Evolutionary conservation across 2,888 invertebrate genomes (phyloP).

Genomic region (Agriopis marginaria): DNA sequence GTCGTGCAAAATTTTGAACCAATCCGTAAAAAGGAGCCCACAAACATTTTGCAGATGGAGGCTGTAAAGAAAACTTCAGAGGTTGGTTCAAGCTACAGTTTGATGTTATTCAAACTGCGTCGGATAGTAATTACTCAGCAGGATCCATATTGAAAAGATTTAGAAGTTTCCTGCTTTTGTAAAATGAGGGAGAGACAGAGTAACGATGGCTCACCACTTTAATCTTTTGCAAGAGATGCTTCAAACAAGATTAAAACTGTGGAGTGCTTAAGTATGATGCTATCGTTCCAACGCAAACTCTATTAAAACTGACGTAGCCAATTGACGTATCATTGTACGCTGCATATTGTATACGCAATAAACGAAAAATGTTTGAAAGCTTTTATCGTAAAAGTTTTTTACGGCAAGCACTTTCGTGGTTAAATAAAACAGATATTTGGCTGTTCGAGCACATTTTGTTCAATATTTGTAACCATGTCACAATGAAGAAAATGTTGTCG

Average conservation of each 20-base stretch:
- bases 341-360: slow-evolving; percentile 39
- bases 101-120: slow-evolving; percentile 10
- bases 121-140: slow-evolving; percentile 11
- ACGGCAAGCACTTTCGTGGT: slow-evolving; percentile 49
- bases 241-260: slow-evolving; percentile 6
- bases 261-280: background rate
- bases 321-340: slow-evolving; percentile 27
- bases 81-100: background rate
- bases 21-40: background rate
- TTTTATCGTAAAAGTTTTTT: slow-evolving; percentile 60
- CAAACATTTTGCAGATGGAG: background rate
- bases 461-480: slow-evolving; percentile 19
- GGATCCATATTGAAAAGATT: slow-evolving; percentile 17
- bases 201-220: slow-evolving; percentile 5
- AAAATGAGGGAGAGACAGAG: slow-evolving; percentile 5
- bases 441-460: slow-evolving; percentile 10
- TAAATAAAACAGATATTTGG: slow-evolving; percentile 40
- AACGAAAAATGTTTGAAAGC: slow-evolving; percentile 55
- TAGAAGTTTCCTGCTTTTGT: slow-evolving; percentile 15
- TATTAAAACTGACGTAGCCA: slow-evolving; percentile 6
- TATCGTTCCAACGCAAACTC: background rate
- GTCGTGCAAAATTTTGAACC: background rate
- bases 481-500: slow-evolving; percentile 1
- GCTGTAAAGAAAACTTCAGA: slow-evolving; percentile 4
- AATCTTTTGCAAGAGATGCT: slow-evolving; percentile 6